Evolutionary conservation across 2,888 invertebrate species (phyloP), one percentile per base, ranked within the genome.

Genomic region (Silvanus unidentatus): DNA sequence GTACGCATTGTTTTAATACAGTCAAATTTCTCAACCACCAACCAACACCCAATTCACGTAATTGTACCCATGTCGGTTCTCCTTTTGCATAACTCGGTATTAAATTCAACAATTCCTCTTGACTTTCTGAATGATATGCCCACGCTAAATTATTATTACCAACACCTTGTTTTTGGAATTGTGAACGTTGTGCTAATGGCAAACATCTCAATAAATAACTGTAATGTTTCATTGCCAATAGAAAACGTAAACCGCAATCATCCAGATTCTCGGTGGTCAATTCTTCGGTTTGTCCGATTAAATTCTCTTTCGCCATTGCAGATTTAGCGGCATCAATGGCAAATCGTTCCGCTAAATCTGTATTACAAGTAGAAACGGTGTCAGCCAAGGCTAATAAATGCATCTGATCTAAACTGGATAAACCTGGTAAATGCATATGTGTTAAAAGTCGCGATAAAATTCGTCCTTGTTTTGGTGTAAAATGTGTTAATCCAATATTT

Each of bases 111-210:
- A 99, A 75, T 68, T 99, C 98, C 60, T 96, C 96, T 68, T 96
- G 94, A 13, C 94, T 90, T 72, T 99, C 98, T 0, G 98, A 98
- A 71, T 99, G 99, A 73, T 93, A 98, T 0, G 98, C 99, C 99
- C 99, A 99, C 2, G 96, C 96, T 13, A 98, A 78, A 71, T 96
- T 93, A 58, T 94, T 88, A 8, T 86, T 88, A 28, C 87, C 87
- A 1, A 92, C 86, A 14, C 93, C 96, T 53, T 86, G 84, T 42
- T 87, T 85, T 63, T 94, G 92, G 53, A 95, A 81, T 43, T 83
- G 81, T 0, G 88, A 84, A 42, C 97, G 77, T 68, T 97, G 96
- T 1, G 84, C 86, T 8, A 95, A 75, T 0, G 98, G 96, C 46
- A 99, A 75, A 66, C 98, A 99, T 16, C 93, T 83, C 45, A 97